Evolutionary conservation across 30 jellyfish, hydroid and myxozoan species (phyloP), one percentile per base, ranked within the genome.

Genomic region (Cassiopea andromeda): DNA sequence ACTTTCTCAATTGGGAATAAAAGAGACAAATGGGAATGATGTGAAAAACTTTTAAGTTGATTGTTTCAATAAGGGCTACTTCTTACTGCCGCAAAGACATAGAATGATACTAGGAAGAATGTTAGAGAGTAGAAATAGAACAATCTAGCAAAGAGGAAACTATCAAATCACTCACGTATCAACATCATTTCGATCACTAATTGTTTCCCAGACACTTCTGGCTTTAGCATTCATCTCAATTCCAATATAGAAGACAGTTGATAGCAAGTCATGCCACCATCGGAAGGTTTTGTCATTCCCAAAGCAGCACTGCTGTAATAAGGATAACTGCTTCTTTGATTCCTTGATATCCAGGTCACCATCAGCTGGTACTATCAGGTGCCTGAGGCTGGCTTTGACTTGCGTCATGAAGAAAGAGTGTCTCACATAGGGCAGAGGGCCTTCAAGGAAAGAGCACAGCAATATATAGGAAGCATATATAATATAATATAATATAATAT

Each of bases 191-290:
- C 45, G 14, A 15, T 80, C 89, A 38, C 61, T 38, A 44, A 67
- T 57, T 38, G 88, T 9, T 27, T 86, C 80, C 93, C 93, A 86
- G 3, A 89, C 77, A 12, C 68, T 81, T 44, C 80, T 75, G 45
- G 93, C 93, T 60, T 86, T 86, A 7, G 77, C 70, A 15, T 76
- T 76, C 89, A 86, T 86, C 9, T 89, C 93, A 38, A 69, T 67
- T 46, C 81, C 82, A 3, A 76, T 75, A 60, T 86, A 86, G 69
- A 86, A 86, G 44, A 76, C 85, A 2, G 88, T 77, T 12, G 84
- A 27, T 38, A 86, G 43, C 78, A 86, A 45, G 66, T 77, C 73
- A 58, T 76, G 71, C 93, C 93, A 86, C 83, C 87, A 76, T 7
- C 15, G 16, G 59, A 77, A 66, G 61, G 61, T 69, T 1, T 19